Evolutionary conservation across 2,797 vertebrate species (phyloP).

Genomic region (Premnoplex brunnescens): DNA sequence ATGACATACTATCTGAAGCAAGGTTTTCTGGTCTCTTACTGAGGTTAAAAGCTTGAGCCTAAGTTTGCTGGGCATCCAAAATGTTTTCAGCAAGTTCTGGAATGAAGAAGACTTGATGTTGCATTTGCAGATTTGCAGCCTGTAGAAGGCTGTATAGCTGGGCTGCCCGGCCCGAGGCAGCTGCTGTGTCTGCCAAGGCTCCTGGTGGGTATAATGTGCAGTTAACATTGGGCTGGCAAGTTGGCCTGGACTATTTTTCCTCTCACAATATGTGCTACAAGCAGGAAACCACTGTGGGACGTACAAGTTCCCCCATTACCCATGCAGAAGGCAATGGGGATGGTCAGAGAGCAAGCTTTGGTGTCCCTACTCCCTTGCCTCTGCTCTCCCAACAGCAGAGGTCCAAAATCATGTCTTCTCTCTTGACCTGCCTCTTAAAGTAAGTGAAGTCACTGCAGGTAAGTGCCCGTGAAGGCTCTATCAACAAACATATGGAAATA

Average conservation of each 20-base stretch:
- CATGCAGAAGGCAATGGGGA: neutral
- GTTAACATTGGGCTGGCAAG: neutral
- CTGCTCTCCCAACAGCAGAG: neutral
- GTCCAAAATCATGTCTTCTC: neutral
- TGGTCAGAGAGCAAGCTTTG: neutral
- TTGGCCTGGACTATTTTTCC: neutral
- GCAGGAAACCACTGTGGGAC: neutral
- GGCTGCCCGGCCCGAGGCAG: neutral
- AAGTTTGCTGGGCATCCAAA: neutral
- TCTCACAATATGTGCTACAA: neutral
- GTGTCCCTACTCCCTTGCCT: neutral
- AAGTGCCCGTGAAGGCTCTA: neutral
- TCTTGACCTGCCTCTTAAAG: neutral
- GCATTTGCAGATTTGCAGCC: neutral
- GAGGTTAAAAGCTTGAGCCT: neutral
- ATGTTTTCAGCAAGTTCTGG: neutral
- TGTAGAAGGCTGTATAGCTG: neutral
- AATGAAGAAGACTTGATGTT: neutral
- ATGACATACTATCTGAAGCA: rapidly evolving
- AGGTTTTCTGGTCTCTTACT: neutral
- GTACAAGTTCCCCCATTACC: neutral
- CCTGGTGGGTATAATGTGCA: neutral
- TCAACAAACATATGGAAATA: neutral
- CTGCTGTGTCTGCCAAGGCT: neutral
- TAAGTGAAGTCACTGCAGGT: neutral